These are phyloP conservation scores for Acleris literana DNA, from an alignment of 2,888 invertebrate species.

Conservation along the genomic window DNA sequence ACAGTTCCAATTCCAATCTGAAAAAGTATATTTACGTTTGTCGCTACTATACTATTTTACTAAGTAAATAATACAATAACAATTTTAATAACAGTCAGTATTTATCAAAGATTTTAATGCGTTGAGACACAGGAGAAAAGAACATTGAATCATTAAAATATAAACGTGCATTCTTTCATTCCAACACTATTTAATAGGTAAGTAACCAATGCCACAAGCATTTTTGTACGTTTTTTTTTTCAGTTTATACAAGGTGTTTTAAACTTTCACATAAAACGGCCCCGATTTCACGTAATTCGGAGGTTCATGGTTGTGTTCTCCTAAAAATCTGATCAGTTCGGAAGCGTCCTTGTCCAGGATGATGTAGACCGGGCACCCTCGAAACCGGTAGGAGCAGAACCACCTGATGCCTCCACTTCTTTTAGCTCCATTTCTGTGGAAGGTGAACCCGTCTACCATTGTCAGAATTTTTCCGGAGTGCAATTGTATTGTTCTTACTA, in stretches of 20 bases:
- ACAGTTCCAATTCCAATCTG: too few relatives aligned
- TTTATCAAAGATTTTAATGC: too few relatives aligned
- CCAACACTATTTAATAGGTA: neutral
- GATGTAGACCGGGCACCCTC: slow-evolving; percentile 25
- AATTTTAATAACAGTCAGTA: too few relatives aligned
- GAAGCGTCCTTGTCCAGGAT: slow-evolving; percentile 13
- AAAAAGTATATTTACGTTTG: too few relatives aligned
- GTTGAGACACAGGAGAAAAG: too few relatives aligned
- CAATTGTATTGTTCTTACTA: slow-evolving; percentile 18
- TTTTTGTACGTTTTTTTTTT: too few relatives aligned
- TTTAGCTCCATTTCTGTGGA: slow-evolving; percentile 22
- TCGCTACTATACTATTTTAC: too few relatives aligned
- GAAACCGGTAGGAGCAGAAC: slow-evolving; percentile 26
- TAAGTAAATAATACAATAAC: too few relatives aligned
- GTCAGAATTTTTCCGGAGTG: slow-evolving; percentile 22
- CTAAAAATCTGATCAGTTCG: slow-evolving; percentile 4
- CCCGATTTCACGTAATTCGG: slow-evolving; percentile 26
- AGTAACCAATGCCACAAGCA: neutral
- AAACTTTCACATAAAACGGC: slow-evolving; percentile 16
- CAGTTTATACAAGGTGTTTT: neutral
- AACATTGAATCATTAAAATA: too few relatives aligned
- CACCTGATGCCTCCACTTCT: slow-evolving; percentile 22
- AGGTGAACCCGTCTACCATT: slow-evolving; percentile 31
- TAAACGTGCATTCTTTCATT: too few relatives aligned
- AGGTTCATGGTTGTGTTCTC: slow-evolving; percentile 43